A percentile compares a stretch with the other conserved stretches of the same genome.
Conservation (phyloP, 2,888 invertebrate species). For the Dysmachus trigonus region DNA sequence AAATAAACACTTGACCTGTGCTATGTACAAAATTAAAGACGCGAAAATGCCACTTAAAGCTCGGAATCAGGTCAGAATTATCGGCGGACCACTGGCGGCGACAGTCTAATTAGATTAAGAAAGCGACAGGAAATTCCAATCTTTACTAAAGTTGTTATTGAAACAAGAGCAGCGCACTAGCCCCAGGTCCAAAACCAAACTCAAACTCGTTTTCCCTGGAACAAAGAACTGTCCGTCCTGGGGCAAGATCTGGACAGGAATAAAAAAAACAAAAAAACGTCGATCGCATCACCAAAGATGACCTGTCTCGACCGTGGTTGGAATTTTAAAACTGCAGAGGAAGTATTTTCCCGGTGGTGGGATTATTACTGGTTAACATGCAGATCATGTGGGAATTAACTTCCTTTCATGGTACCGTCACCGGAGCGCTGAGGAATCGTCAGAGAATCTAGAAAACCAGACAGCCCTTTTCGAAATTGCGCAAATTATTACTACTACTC, state of each 20-base stretch:
- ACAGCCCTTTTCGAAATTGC: background rate
- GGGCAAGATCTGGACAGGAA: background rate
- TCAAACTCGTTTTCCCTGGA: background rate
- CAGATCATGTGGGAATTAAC: background rate
- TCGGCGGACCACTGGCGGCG: background rate
- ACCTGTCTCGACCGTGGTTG: background rate
- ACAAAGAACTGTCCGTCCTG: background rate
- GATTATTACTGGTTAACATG: background rate
- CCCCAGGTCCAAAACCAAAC: background rate
- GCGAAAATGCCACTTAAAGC: background rate
- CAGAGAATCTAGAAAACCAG: background rate
- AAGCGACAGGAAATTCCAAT: background rate
- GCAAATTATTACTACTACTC: constrained; percentile 49
- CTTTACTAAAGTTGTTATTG: background rate
- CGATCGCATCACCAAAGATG: background rate
- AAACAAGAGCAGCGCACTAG: background rate
- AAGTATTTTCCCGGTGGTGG: background rate
- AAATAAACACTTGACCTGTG: background rate
- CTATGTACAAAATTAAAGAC: background rate
- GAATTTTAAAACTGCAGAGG: background rate
- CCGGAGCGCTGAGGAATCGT: background rate
- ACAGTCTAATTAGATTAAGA: background rate
- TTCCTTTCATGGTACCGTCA: background rate
- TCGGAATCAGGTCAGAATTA: background rate
- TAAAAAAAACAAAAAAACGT: background rate